These are phyloP conservation scores for Vespertilio murinus DNA, from an alignment of 2,797 vertebrate genomes.

Conservation along the genomic window DNA sequence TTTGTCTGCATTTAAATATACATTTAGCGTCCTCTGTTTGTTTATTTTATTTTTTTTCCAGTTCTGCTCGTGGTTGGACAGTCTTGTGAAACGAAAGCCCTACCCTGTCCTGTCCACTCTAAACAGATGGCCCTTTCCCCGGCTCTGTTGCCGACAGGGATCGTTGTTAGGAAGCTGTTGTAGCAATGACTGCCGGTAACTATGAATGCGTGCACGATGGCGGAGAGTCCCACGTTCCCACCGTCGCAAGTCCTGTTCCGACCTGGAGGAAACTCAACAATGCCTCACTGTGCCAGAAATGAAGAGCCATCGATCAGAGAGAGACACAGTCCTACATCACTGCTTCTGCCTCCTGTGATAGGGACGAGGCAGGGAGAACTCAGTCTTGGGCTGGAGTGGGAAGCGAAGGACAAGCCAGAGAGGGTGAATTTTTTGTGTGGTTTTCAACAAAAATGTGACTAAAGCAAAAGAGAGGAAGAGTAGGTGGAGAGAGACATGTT, in stretches of 20 bases:
- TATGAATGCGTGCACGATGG: slow-evolving; percentile 58
- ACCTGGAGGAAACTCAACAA: not conserved
- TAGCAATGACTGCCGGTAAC: slow-evolving; percentile 69
- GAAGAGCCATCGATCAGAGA: slow-evolving; percentile 43
- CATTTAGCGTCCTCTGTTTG: slow-evolving; percentile 66
- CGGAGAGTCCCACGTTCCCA: not conserved
- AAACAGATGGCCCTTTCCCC: slow-evolving; percentile 65
- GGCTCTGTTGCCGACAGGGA: not conserved
- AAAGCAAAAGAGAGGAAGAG: slow-evolving; percentile 56
- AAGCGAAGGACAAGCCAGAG: too few species aligned
- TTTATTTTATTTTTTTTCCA: slow-evolving; percentile 57
- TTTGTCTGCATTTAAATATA: slow-evolving; percentile 77
- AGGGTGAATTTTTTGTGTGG: slow-evolving; percentile 53
- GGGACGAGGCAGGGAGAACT: slow-evolving; percentile 61
- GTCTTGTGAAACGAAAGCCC: slow-evolving; percentile 11
- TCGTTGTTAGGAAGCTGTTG: slow-evolving; percentile 62
- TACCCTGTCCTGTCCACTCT: too few species aligned
- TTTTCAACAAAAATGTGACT: slow-evolving; percentile 75
- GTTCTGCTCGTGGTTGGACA: slow-evolving; percentile 77
- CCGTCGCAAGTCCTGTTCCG: slow-evolving; percentile 22
- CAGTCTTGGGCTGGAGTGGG: not conserved
- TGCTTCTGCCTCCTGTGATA: slow-evolving; percentile 50
- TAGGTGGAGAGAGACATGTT: not conserved
- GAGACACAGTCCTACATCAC: slow-evolving; percentile 36
- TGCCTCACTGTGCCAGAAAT: slow-evolving; percentile 52